Percentiles rank a stretch among this genome's conserved stretches.
Evolutionary conservation across 2,888 invertebrate species (phyloP).

Genomic region (Hirtodrosophila alboralis): DNA sequence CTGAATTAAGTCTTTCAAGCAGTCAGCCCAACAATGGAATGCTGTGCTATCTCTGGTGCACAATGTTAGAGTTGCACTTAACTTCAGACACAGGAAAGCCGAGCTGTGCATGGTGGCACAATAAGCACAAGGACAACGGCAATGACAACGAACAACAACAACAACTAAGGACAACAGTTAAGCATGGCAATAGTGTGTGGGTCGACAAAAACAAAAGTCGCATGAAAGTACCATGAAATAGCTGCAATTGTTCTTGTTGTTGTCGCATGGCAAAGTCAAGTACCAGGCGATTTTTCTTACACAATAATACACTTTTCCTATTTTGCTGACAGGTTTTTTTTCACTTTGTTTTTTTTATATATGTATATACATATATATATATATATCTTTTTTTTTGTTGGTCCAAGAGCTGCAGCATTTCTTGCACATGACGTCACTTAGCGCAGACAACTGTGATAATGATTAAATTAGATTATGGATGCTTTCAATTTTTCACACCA

Average conservation of each 20-base stretch:
- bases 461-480: slow-evolving; percentile 82
- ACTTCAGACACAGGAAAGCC: slow-evolving; percentile 75
- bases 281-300: slow-evolving; percentile 74
- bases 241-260: slow-evolving; percentile 51
- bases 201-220: slow-evolving; percentile 78
- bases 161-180: slow-evolving; percentile 25
- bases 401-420: slow-evolving; percentile 23
- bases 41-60: slow-evolving; percentile 63
- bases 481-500: slow-evolving; percentile 73
- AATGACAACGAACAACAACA: slow-evolving; percentile 48
- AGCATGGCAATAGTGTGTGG: slow-evolving; percentile 43
- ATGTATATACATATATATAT: too few relatives aligned
- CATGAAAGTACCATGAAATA: slow-evolving; percentile 62
- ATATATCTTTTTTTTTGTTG: slow-evolving; percentile 12
- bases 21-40: slow-evolving; percentile 73
- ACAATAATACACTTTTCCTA: slow-evolving; percentile 78
- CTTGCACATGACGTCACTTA: slow-evolving; percentile 72
- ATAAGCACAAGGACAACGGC: slow-evolving; percentile 69
- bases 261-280: slow-evolving; percentile 68
- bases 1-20: slow-evolving; percentile 73
- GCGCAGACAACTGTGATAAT: slow-evolving; percentile 82
- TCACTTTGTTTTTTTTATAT: neutral
- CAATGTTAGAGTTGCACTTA: slow-evolving; percentile 79
- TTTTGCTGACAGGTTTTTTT: slow-evolving; percentile 72
- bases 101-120: slow-evolving; percentile 51